Evolutionary conservation across 2,113 vertebrate species (phyloP), one percentile per base, ranked within the genome.

Genomic region (Rhizomys pruinosus): DNA sequence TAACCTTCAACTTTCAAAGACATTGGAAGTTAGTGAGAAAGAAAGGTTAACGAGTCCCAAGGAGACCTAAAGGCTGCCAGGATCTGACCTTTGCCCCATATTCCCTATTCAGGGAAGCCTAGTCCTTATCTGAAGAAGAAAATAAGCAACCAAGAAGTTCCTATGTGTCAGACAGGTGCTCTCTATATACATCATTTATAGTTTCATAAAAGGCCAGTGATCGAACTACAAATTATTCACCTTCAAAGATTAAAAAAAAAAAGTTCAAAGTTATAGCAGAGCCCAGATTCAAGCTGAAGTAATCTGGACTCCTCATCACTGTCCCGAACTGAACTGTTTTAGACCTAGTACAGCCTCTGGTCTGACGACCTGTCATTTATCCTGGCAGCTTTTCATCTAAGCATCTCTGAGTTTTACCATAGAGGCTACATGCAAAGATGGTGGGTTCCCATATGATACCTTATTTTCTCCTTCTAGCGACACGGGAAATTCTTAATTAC

Each of bases 201-300:
- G 42, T 47, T 27, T 78, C 47, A 13, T 81, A 32, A 59, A 7
- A 86, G 69, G 20, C 22, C 2, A 22, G 27, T 64, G 74, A 89
- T 3, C 1, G 78, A 93, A 92, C 55, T n/a, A 57, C 63, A 94
- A 85, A 92, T 86, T 59, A 77, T 69, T 20, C 22, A 12, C 13
- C 34, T 34, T 88, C 76, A 47, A 89, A 17, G 91, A 34, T 61
- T 44, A 37, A 89, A 93, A 61, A 52, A 92, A 93, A 87, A 2
- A 94, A 86, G 16, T 32, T 64, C n/a, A 39, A 69, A 74, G 47
- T 69, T 77, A 52, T 0, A 95, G 59, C 52, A 74, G 68, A 85
- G 68, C 5, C 29, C 59, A 89, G 57, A 94, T 59, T 78, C 32
- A 61, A 79, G 59, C 34, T 25, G 29, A 80, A 25, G 25, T 37